phyloP scores from a whole-genome alignment of 35 echinoderm and acorn worm species.

The Anneissia japonica region DNA sequence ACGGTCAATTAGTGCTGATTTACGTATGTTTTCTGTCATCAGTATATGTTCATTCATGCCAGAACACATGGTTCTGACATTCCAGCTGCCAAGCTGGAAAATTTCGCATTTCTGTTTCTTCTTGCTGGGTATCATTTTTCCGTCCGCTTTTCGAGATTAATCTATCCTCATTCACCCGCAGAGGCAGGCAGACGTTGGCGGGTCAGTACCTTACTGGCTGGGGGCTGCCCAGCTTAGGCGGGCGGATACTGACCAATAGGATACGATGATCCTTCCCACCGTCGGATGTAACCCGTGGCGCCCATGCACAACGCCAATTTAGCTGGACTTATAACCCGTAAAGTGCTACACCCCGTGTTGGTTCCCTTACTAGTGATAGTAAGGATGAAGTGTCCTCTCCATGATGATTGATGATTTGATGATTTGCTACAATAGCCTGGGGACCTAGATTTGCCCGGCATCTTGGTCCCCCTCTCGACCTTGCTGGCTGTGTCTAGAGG shows the following conservation, averaged over 20 bases:
- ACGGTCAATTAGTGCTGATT: conserved; percentile 32
- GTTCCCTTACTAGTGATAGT: neutral
- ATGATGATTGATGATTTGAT: no score
- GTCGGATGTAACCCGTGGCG: no score
- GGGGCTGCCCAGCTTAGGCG: conserved; percentile 58
- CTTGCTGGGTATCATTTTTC: conserved; percentile 10
- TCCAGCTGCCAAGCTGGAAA: conserved; percentile 25
- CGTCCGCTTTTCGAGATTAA: neutral
- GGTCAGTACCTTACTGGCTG: conserved; percentile 53
- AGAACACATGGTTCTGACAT: conserved; percentile 28
- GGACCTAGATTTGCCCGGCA: neutral
- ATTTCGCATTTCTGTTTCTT: neutral
- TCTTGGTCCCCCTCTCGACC: conserved; percentile 47
- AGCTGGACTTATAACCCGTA: neutral
- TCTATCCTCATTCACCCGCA: conserved; percentile 45
- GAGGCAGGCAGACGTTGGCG: conserved; percentile 44
- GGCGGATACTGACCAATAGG: conserved; percentile 7
- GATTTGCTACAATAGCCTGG: no score
- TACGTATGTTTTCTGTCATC: neutral
- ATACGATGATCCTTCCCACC: conserved; percentile 2
- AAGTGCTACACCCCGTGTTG: conserved; percentile 21
- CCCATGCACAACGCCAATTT: no score
- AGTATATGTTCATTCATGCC: neutral
- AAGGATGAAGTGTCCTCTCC: conserved; percentile 42
- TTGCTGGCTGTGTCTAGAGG: conserved; percentile 33